Percentiles rank a stretch among this genome's conserved stretches.
phyloP scores from a whole-genome alignment of 2,888 invertebrate species.

The Leuctra nigra region DNA sequence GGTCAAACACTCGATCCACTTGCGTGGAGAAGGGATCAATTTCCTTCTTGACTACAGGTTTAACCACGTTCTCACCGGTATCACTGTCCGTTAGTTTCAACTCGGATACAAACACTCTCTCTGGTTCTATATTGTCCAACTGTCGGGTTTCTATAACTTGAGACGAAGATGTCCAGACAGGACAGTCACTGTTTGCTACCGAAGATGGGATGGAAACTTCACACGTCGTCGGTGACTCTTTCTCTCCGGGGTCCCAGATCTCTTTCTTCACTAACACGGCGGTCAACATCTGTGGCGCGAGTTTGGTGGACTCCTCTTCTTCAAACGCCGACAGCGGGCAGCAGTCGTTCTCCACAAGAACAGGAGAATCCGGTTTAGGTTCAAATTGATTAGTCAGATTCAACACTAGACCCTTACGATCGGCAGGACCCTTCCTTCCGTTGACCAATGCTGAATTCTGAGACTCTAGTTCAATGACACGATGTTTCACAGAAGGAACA shows the following conservation, averaged over 20 bases:
- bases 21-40: conserved; percentile 64
- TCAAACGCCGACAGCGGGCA: conserved; percentile 37
- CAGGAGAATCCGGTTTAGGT: conserved; percentile 40
- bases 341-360: conserved; percentile 8
- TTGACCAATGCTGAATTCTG: conserved; percentile 14
- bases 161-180: conserved; percentile 47
- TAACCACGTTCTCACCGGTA: conserved; percentile 46
- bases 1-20: conserved; percentile 63
- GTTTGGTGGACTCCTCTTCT: conserved; percentile 37
- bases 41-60: conserved; percentile 42
- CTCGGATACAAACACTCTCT: conserved; percentile 25
- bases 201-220: conserved; percentile 27
- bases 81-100: conserved; percentile 17
- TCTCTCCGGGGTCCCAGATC: conserved; percentile 62
- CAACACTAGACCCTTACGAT: conserved; percentile 43
- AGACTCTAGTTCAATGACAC: conserved; percentile 66
- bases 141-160: conserved; percentile 30
- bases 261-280: conserved; percentile 48
- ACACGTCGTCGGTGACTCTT: conserved; percentile 23
- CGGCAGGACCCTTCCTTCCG: conserved; percentile 31
- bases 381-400: conserved; percentile 52
- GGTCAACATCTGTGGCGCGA: conserved; percentile 34
- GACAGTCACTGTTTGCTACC: conserved; percentile 38
- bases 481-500: conserved; percentile 58
- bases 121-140: conserved; percentile 25